Conservation (phyloP, 2,113 vertebrate genomes). For the Tetrax tetrax region DNA sequence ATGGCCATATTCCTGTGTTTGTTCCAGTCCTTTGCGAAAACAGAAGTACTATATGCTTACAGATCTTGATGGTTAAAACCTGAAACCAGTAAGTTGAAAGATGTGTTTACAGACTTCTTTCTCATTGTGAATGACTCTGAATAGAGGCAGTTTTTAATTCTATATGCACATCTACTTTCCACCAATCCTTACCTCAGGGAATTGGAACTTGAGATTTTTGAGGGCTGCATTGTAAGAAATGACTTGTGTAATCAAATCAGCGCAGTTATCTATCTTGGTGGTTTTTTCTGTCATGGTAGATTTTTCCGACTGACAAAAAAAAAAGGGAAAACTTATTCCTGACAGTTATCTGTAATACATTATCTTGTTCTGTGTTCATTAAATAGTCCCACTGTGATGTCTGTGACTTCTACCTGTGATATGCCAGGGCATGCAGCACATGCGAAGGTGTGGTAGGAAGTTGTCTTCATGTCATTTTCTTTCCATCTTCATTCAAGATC, state of each 20-base stretch:
- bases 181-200: background rate
- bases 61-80: background rate
- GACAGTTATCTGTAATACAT: background rate
- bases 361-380: background rate
- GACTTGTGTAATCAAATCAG: background rate
- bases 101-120: background rate
- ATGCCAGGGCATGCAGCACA: background rate
- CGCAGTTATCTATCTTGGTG: background rate
- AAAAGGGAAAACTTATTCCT: background rate
- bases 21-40: background rate
- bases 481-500: background rate
- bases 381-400: background rate
- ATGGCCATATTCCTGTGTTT: background rate
- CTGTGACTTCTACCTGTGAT: background rate
- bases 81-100: background rate
- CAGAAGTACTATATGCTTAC: background rate
- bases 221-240: background rate
- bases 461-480: background rate
- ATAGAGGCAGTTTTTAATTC: background rate
- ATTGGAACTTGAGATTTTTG: background rate
- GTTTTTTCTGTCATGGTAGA: background rate
- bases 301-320: background rate
- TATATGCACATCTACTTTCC: background rate
- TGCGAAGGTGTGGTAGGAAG: background rate
- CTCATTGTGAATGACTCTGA: background rate